Conservation (phyloP, 2,797 vertebrate genomes). For the Perdix hodgsoniae region DNA sequence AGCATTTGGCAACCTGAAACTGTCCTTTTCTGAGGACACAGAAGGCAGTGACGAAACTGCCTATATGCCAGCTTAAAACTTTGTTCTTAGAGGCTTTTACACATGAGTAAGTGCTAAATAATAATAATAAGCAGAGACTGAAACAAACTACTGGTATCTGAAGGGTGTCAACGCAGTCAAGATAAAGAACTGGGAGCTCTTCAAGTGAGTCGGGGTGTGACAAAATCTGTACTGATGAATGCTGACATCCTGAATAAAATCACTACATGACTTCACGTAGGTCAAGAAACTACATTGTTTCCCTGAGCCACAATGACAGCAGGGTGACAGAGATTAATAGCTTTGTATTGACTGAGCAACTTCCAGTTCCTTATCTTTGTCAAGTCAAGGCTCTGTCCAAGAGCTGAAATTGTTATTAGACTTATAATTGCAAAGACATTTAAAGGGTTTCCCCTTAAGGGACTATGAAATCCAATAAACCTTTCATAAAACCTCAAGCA, state of each 20-base stretch:
- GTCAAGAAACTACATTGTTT: conserved; percentile 90
- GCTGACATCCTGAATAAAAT: conserved; percentile 88
- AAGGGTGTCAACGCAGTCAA: conserved; percentile 78
- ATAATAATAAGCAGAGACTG: conserved; percentile 78
- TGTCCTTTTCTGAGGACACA: conserved; percentile 60
- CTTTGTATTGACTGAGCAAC: conserved; percentile 92
- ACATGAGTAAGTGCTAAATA: conserved; percentile 83
- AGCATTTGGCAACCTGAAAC: conserved; percentile 56
- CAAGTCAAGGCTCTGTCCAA: conserved; percentile 89
- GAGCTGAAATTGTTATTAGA: conserved; percentile 94
- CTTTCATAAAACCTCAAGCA: conserved; percentile 89
- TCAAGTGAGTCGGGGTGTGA: conserved; percentile 80
- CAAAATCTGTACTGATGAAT: conserved; percentile 86
- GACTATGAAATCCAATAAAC: conserved; percentile 97
- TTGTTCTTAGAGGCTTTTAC: conserved; percentile 70
- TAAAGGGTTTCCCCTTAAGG: conserved; percentile 97
- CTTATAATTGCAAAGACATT: conserved; percentile 97
- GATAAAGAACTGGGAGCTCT: conserved; percentile 81
- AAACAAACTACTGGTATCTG: conserved; percentile 68
- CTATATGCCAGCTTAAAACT: conserved; percentile 56
- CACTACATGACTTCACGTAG: conserved; percentile 82
- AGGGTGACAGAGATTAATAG: conserved; percentile 95
- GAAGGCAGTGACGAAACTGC: conserved; percentile 26
- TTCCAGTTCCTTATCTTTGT: conserved; percentile 93
- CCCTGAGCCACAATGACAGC: conserved; percentile 86